Conservation (phyloP, 2,888 invertebrate species). For the Drosophila peninsularis region DNA sequence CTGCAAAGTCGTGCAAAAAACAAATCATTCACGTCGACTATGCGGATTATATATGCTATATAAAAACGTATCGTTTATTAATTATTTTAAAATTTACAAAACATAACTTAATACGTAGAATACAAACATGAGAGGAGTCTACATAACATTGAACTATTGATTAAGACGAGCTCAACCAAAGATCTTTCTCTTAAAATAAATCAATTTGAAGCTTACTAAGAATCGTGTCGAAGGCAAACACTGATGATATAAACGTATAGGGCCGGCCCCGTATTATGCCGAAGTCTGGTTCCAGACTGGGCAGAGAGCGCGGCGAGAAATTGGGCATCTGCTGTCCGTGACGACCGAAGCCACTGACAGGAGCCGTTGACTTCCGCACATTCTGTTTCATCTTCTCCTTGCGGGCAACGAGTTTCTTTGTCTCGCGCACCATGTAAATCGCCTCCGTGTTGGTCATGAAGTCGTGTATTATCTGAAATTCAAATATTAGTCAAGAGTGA, state of each 20-base stretch:
- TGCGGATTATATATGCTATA: background rate
- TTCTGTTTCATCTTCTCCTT: constrained; percentile 85
- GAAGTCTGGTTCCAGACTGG: constrained; percentile 84
- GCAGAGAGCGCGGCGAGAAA: constrained; percentile 76
- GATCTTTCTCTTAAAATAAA: constrained; percentile 71
- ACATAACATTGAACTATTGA: constrained; percentile 51
- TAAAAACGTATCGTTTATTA: constrained; percentile 21
- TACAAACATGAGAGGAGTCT: constrained; percentile 29
- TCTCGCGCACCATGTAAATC: constrained; percentile 84
- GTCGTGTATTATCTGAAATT: constrained; percentile 81
- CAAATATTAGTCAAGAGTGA: background rate
- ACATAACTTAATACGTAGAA: constrained; percentile 25
- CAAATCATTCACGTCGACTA: background rate
- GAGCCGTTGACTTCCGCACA: constrained; percentile 71
- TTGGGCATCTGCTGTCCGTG: constrained; percentile 42
- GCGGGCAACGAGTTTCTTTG: constrained; percentile 84
- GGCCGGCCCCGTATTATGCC: constrained; percentile 82
- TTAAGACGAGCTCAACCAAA: constrained; percentile 41
- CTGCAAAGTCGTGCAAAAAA: constrained; percentile 55
- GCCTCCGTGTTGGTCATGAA: constrained; percentile 84
- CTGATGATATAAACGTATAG: constrained; percentile 83
- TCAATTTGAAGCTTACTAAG: constrained; percentile 82
- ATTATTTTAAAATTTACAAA: constrained; percentile 24
- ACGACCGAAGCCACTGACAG: constrained; percentile 22
- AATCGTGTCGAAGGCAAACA: constrained; percentile 84